Evolutionary conservation across 2,888 invertebrate species (phyloP).

Genomic region (Drosophila macrothrix): DNA sequence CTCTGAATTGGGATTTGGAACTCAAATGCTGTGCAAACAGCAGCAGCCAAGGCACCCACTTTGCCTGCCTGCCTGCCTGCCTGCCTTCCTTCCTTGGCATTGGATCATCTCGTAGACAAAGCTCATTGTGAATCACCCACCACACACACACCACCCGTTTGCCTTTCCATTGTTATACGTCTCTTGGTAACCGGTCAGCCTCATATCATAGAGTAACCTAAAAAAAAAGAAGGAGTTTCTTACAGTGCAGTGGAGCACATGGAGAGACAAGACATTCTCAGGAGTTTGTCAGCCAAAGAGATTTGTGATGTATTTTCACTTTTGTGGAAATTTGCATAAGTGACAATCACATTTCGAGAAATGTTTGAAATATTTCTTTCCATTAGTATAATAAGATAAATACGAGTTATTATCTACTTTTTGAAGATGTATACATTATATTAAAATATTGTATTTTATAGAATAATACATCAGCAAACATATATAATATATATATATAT

Average conservation of each 20-base stretch:
- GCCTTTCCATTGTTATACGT: constrained; percentile 29
- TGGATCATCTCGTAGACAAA: constrained; percentile 41
- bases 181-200: constrained; percentile 27
- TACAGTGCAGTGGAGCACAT: constrained; percentile 9
- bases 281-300: constrained; percentile 11
- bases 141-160: not conserved
- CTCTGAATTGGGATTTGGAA: constrained; percentile 82
- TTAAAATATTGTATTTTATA: not conserved
- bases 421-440: not conserved
- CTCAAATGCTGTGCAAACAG: constrained; percentile 68
- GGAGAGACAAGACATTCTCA: constrained; percentile 9
- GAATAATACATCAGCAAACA: not conserved
- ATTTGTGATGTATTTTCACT: constrained; percentile 10
- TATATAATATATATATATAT: no score
- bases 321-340: constrained; percentile 11
- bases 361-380: not conserved
- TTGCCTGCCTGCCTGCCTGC: constrained; percentile 19
- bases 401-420: no score
- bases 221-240: constrained; percentile 43
- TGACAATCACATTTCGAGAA: not conserved
- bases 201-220: constrained; percentile 49
- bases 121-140: constrained; percentile 41
- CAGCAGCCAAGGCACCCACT: constrained; percentile 28
- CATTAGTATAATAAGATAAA: not conserved
- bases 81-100: constrained; percentile 16